Evolutionary conservation across 2,113 vertebrate species (phyloP), one percentile per base, ranked within the genome.

Genomic region (Pterocles orientalis): DNA sequence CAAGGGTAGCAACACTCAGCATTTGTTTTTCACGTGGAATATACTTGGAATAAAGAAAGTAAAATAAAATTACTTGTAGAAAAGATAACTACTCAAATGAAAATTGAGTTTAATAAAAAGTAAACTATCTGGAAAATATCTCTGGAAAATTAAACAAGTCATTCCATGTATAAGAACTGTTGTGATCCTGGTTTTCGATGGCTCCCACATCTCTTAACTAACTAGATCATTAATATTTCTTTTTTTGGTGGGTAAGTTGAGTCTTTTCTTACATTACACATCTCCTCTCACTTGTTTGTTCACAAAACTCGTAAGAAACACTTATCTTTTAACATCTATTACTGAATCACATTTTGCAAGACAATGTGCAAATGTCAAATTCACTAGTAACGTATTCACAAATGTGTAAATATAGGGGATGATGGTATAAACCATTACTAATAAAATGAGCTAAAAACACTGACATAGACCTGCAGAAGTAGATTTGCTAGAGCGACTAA

Each of bases 401-500:
- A 73, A 73, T 31, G 51, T 3, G 8, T n/a, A 72, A 83, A 43
- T 28, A 11, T 2, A 57, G 31, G 14, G 2, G 10, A 36, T 36
- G 8, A 20, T 47, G 23, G 3, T 61, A 33, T 36, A 72, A 87
- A 47, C 5, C 9, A 45, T 61, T 61, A 15, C 79, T 54, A 58
- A 47, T 28, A 56, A 80, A 82, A 47, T 0, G 5, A 7, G 3
- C 9, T 61, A 47, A 85, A 89, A 73, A 10, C 17, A 23, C 21
- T 81, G 45, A 39, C 8, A 20, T 29, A 90, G 33, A 31, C 6
- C 1, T 0, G 4, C 29, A 57, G 50, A 56, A 76, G 43, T 2
- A 41, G 17, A 34, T 78, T 47, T 3, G 0, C 24, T 61, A 24
- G 43, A 41, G 65, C 0, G 0, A 48, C 2, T 15, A 31, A 36